Evolutionary conservation across 2,888 invertebrate species (phyloP), one percentile per base, ranked within the genome.

Genomic region (Brachypalpus laphriformis): DNA sequence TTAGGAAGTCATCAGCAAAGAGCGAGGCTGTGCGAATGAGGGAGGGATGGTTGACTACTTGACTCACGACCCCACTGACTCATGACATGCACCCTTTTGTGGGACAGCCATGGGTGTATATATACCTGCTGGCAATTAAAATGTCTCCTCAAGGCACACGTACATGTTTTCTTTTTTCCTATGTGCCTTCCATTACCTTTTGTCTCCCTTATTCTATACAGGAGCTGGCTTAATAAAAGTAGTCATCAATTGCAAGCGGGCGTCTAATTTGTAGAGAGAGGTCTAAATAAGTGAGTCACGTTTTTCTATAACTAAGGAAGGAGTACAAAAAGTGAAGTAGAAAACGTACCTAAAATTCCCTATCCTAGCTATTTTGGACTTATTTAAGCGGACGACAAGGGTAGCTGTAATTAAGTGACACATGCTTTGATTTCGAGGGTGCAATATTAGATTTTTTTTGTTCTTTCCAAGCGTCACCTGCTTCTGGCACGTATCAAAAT

Each of bases 181-280:
- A 47, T 31, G 14, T 20, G 47, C 22, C 42, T 20, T 45, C 18
- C 25, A 66, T 80, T 61, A 80, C 72, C 78, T 72, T 78, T 82
- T 82, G 82, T 82, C 59, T 70, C 42, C 63, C 42, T 63, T 63
- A 49, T 63, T 65, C 51, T 72, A 65, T 56, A n/a, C 72, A 56
- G 42, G 63, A 75, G 65, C 34, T 80, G 63, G 61, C 65, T 65
- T 81, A 59, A 80, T 70, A 76, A 71, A 59, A 85, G 81, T 59
- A 71, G 85, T 81, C 85, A 81, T 85, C 85, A 85, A 85, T 85
- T 85, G 81, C 81, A 81, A 85, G 65, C 71, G 71, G 85, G 81
- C 81, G 80, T 72, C 66, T 76, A 85, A 85, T 85, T 81, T 81
- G 59, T 51, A 81, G 66, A 81, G 66, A 81, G 71, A 70, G 54